Conservation (phyloP, 2,113 vertebrate species). For the Anas platyrhynchos region DNA sequence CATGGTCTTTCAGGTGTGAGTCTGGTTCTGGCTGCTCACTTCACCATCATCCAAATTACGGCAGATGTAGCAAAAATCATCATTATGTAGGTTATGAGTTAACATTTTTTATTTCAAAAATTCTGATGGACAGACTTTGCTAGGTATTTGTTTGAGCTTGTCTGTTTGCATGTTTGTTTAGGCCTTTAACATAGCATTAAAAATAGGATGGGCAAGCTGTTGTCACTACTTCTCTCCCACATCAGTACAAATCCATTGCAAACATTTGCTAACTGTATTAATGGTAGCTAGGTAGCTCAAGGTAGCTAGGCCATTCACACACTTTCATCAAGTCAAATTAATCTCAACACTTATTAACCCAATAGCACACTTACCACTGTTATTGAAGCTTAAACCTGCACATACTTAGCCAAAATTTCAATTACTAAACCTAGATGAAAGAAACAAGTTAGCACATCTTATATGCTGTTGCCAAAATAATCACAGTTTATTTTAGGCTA, state of each 20-base stretch:
- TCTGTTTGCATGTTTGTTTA: neutral
- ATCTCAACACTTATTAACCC: neutral
- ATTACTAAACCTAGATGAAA: neutral
- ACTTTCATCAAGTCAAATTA: neutral
- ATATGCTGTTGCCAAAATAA: neutral
- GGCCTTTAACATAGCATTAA: neutral
- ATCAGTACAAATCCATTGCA: neutral
- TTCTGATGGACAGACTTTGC: neutral
- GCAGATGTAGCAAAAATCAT: neutral
- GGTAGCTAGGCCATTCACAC: neutral
- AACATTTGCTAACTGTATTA: neutral
- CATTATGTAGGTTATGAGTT: neutral
- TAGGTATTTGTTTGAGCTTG: neutral
- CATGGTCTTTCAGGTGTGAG: neutral
- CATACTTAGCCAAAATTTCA: neutral
- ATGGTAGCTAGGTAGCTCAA: neutral
- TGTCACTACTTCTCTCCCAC: neutral
- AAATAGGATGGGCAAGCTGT: rapidly evolving
- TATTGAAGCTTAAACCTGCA: neutral
- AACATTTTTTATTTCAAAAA: neutral
- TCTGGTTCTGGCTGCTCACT: neutral
- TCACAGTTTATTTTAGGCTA: neutral
- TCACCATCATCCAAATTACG: neutral
- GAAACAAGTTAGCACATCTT: neutral
- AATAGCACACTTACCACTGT: neutral